Percentiles rank a stretch among this genome's conserved stretches.
Conservation (phyloP, 2,113 vertebrate species). For the Channa maculata region DNA sequence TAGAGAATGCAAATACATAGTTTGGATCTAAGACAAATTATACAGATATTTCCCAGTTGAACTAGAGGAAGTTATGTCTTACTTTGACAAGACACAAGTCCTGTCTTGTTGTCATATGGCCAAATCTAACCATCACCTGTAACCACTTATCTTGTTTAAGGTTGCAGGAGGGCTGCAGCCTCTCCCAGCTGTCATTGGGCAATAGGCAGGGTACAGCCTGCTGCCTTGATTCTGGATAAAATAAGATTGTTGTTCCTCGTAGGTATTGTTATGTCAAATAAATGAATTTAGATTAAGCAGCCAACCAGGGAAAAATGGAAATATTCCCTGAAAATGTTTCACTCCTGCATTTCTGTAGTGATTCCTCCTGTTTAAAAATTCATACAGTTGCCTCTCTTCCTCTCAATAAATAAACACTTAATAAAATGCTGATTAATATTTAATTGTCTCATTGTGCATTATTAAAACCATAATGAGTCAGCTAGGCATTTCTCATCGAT, state of each 20-base stretch:
- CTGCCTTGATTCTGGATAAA: conserved; percentile 2
- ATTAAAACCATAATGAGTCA: conserved; percentile 59
- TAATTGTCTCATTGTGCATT: conserved; percentile 55
- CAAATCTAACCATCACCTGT: no score
- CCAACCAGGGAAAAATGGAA: background rate
- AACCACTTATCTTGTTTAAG: no score
- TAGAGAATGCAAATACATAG: background rate
- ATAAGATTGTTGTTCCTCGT: background rate
- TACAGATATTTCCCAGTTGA: no score
- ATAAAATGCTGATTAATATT: conserved; percentile 68
- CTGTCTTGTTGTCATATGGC: no score
- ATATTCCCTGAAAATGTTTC: background rate
- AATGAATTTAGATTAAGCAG: background rate
- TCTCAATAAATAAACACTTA: conserved; percentile 62
- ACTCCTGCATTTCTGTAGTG: conserved; percentile 1
- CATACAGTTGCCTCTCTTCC: conserved; percentile 38
- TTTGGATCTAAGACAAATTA: background rate
- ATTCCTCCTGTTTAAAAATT: conserved; percentile 43
- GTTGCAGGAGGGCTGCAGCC: no score
- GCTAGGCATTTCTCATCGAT: conserved; percentile 40
- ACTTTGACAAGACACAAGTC: no score
- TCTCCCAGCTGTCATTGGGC: no score
- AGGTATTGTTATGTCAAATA: conserved; percentile 4
- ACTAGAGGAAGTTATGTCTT: no score
- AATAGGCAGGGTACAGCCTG: no score